Base-by-base conservation (phyloP, 2,888 invertebrate species). In the Callosobruchus maculatus region DNA sequence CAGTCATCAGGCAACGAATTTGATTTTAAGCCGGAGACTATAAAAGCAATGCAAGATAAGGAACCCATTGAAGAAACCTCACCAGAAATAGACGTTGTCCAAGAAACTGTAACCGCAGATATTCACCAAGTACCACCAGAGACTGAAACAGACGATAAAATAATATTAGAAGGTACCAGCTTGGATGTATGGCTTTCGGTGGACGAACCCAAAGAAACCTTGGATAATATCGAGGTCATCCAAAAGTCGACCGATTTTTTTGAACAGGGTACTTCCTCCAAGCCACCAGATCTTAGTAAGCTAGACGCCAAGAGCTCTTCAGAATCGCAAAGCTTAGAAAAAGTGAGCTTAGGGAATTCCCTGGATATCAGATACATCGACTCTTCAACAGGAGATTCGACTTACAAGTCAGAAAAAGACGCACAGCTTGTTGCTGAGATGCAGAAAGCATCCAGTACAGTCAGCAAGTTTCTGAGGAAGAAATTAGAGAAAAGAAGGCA, bases 151-250 rank as follows among this genome's bases (percentile, higher is more conserved):
- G 80, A 78, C 71, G 86, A 86, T 71, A 82, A 83, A 77, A 82
- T 87, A 22, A 84, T 86, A 70, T 76, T 88, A 31, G 86, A 88
- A 81, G 88, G 88, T 13, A 87, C 87, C 13, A 87, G 87, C 77
- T 83, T 88, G 73, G 88, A 88, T 77, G 86, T 88, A 20, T 88
- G 88, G 87, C 78, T 87, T 70, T 87, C 88, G 0, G 84, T 88
- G 0, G 86, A 87, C 76, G 85, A 86, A 49, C 86, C 81, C 21
- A 81, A 81, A 71, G 81, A 81, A 73, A 81, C 79, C 73, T 75
- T 87, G 31, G 84, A 85, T 74, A 82, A 86, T 74, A 86, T 87
- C 71, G 82, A 85, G 75, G 78, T 87, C 20, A 82, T 87, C 69
- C 82, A 85, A 75, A 83, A 85, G 75, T 85, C 86, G n/a, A 79